These are phyloP conservation scores for Saccostrea echinata DNA, from an alignment of 1,140 invertebrate genomes.

Conservation along the genomic window DNA sequence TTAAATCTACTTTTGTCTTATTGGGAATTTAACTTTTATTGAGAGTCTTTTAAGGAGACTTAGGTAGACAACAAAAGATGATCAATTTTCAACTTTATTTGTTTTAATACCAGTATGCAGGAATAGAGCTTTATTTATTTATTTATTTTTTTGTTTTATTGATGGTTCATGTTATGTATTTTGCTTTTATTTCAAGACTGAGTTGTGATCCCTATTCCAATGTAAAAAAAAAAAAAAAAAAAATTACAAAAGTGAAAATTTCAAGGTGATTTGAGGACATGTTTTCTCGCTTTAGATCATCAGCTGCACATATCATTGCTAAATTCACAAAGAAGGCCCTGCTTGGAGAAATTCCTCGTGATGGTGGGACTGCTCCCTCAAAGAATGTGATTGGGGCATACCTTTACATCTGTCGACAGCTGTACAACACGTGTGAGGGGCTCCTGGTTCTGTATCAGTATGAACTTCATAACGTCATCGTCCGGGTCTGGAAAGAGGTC, in stretches of 20 bases:
- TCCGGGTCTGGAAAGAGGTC: constrained; percentile 74
- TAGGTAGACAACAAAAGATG: too few relatives aligned
- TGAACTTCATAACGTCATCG: constrained; percentile 74
- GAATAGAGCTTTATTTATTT: too few relatives aligned
- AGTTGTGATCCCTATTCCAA: too few relatives aligned
- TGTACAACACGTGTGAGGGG: constrained; percentile 79
- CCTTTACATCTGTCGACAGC: constrained; percentile 77
- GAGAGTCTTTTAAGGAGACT: too few relatives aligned
- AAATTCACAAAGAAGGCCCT: constrained; percentile 78
- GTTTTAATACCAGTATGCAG: too few relatives aligned
- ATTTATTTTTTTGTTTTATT: too few relatives aligned
- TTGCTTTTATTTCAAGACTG: too few relatives aligned
- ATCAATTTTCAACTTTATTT: too few relatives aligned
- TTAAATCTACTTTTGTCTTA: too few relatives aligned
- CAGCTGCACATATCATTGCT: constrained; percentile 76
- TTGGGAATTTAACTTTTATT: too few relatives aligned
- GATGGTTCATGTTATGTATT: too few relatives aligned
- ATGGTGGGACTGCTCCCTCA: constrained; percentile 65
- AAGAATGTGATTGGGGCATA: constrained; percentile 74
- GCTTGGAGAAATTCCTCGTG: constrained; percentile 63
- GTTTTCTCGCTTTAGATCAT: constrained; percentile 64
- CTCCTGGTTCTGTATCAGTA: constrained; percentile 75
- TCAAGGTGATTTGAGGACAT: not conserved
- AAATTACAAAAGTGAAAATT: not conserved
- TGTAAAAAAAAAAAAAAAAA: not conserved